These are phyloP conservation scores for Mythimna pallens DNA, from an alignment of 2,888 invertebrate species.

Conservation along the genomic window DNA sequence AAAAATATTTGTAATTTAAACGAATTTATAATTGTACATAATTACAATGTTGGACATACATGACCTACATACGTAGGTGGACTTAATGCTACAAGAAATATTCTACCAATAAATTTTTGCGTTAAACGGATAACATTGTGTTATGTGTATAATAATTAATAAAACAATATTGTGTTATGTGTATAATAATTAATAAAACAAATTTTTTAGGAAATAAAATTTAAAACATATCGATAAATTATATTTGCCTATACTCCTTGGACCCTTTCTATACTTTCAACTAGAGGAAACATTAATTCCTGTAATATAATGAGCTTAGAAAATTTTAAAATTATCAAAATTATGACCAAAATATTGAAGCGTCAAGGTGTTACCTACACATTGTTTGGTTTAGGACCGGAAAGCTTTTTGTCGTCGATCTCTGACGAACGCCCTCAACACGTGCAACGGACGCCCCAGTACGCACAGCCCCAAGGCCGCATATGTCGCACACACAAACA, in stretches of 20 bases:
- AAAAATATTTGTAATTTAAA: neutral
- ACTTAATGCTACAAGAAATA: neutral
- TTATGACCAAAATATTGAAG: constrained; percentile 14
- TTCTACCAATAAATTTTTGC: neutral
- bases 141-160: neutral
- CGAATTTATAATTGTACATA: neutral
- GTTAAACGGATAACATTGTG: neutral
- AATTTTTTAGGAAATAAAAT: neutral
- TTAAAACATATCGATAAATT: too few species aligned
- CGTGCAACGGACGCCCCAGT: constrained; percentile 76
- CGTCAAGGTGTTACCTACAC: constrained; percentile 38
- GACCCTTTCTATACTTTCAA: neutral
- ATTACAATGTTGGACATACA: neutral
- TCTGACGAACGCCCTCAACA: constrained; percentile 70
- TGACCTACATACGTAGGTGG: neutral
- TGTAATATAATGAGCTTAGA: too few species aligned
- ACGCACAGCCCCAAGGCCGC: constrained; percentile 76
- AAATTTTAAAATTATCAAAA: neutral
- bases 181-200: neutral
- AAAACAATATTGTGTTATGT: neutral
- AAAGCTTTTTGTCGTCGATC: constrained; percentile 71
- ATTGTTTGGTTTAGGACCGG: constrained; percentile 65
- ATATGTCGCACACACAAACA: constrained; percentile 75
- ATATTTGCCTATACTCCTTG: neutral
- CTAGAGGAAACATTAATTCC: neutral